phyloP scores from a whole-genome alignment of 2,888 invertebrate genomes.

The Callosobruchus maculatus region DNA sequence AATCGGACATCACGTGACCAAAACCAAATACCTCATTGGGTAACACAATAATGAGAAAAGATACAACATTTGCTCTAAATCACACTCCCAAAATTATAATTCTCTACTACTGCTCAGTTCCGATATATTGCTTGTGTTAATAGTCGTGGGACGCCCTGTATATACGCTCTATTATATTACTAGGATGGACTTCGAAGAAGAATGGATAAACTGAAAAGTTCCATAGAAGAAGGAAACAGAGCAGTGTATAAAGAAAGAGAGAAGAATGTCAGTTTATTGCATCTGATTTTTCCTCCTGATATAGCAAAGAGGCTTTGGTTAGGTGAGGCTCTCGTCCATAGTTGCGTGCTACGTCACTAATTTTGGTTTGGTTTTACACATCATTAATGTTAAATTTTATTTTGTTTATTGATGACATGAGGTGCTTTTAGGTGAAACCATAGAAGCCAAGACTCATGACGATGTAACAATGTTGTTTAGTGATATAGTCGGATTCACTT shows the following conservation, averaged over 20 bases:
- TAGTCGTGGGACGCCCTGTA: too few species aligned
- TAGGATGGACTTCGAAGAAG: slow-evolving; percentile 83
- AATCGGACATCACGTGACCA: too few species aligned
- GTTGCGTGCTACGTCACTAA: too few species aligned
- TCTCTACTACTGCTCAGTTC: too few species aligned
- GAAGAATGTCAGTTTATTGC: slow-evolving; percentile 90
- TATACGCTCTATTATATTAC: slow-evolving; percentile 17
- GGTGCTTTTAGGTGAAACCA: slow-evolving; percentile 66
- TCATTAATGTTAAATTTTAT: too few species aligned
- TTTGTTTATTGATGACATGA: not conserved
- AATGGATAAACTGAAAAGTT: slow-evolving; percentile 92
- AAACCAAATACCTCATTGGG: too few species aligned
- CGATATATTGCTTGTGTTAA: too few species aligned
- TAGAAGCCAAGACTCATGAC: slow-evolving; percentile 89
- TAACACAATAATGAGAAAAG: too few species aligned
- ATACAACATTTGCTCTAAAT: too few species aligned
- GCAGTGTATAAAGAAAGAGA: slow-evolving; percentile 91
- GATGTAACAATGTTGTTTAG: slow-evolving; percentile 95
- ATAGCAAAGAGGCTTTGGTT: slow-evolving; percentile 92
- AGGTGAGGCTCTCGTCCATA: slow-evolving; percentile 56
- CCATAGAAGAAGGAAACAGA: slow-evolving; percentile 88
- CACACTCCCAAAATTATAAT: too few species aligned
- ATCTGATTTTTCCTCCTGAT: slow-evolving; percentile 92
- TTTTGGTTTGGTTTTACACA: too few species aligned
- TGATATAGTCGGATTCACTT: slow-evolving; percentile 94